Evolutionary conservation across 2,888 invertebrate species (phyloP), one percentile per base, ranked within the genome.

Genomic region (Cybosia mesomella): DNA sequence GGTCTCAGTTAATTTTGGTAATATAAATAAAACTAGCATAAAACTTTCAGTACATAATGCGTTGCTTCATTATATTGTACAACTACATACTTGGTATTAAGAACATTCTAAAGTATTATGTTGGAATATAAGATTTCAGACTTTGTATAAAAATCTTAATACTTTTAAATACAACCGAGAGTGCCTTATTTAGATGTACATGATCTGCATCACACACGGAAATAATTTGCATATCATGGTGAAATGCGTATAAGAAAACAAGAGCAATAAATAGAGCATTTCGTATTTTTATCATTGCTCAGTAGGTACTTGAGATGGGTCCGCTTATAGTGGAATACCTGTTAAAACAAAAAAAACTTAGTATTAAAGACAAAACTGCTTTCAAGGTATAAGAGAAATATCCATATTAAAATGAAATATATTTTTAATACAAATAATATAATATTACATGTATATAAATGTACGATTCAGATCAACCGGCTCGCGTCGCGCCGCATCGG

Each of bases 201-300:
- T 24, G 60, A 24, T 60, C 60, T 28, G 60, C 60, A 43, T 43
- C 18, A n/a, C 60, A 60, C 3, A 58, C n/a, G 21, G 58, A 1
- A 34, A 34, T 58, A 21, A 58, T 21, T 10, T 36, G 58, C 10
- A 58, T 32, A 4, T 58, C 58, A n/a, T 34, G 18, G 32, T 34
- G 58, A 11, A 34, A 34, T 34, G n/a, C 2, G 9, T n/a, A 32
- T 11, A 58, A 58, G 34, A 34, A n/a, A 34, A 34, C 1, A 34
- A 58, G 9, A n/a, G 34, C 32, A 58, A 58, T 21, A 58, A 32
- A 58, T 58, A 58, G 18, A 58, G 11, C 11, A 21, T 28, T 4
- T n/a, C 10, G 58, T 32, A 34, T 34, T 34, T n/a, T 34, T n/a
- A n/a, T 8, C 10, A 32, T 58, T 28, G n/a, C 5, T 22, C 15